Conservation (phyloP, 2,888 invertebrate genomes). For the Drosophila kanekoi region DNA sequence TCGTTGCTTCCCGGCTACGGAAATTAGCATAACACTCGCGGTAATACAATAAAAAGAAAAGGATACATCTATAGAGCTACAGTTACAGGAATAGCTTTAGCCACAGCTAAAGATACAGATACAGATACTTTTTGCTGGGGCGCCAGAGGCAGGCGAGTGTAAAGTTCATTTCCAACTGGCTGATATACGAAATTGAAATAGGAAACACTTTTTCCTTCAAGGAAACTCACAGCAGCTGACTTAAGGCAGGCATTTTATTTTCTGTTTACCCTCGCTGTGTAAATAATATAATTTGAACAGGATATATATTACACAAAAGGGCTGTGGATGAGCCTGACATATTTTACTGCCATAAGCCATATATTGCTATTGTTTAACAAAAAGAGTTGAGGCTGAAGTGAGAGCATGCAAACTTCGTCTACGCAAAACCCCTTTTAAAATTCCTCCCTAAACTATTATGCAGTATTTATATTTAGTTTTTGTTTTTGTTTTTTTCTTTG, state of each 20-base stretch:
- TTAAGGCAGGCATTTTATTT: conserved; percentile 17
- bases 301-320: conserved; percentile 11
- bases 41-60: conserved; percentile 81
- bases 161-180: conserved; percentile 73
- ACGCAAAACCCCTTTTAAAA: neutral
- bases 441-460: conserved; percentile 19
- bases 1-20: conserved; percentile 62
- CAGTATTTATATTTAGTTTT: conserved; percentile 78
- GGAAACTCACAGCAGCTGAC: conserved; percentile 36
- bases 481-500: conserved; percentile 48
- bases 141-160: conserved; percentile 40
- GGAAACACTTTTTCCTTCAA: conserved; percentile 58
- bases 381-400: neutral
- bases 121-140: conserved; percentile 31
- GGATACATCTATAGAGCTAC: conserved; percentile 54
- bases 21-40: conserved; percentile 83
- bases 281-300: conserved; percentile 21
- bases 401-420: conserved; percentile 25
- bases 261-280: neutral
- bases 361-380: conserved; percentile 5
- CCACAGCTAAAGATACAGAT: conserved; percentile 39
- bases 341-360: neutral
- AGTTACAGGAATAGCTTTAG: conserved; percentile 36
- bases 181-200: conserved; percentile 74
- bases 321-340: conserved; percentile 1